These are phyloP conservation scores for Fukomys damarensis DNA, from an alignment of 2,113 vertebrate genomes.

Conservation along the genomic window DNA sequence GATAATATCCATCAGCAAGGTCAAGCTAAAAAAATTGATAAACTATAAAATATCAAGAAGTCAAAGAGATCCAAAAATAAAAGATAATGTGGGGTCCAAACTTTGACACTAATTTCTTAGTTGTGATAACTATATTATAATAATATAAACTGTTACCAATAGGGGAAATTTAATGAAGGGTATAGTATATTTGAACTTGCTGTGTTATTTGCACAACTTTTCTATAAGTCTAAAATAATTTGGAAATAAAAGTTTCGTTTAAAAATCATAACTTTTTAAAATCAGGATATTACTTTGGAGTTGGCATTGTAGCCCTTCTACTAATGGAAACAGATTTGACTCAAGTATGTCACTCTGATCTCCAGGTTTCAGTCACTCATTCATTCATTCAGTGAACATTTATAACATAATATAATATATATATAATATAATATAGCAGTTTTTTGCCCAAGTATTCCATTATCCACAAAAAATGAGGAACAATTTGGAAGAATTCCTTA, in stretches of 20 bases:
- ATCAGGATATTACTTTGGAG: neutral
- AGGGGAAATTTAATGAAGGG: neutral
- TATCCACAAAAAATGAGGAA: slow-evolving; percentile 1
- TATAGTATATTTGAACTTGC: neutral
- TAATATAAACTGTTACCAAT: neutral
- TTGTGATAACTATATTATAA: neutral
- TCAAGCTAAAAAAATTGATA: neutral
- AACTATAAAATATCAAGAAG: neutral
- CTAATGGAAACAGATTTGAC: neutral
- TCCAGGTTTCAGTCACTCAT: neutral
- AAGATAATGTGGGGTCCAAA: neutral
- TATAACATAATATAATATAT: neutral
- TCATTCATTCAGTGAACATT: neutral
- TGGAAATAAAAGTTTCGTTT: neutral
- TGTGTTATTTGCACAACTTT: neutral
- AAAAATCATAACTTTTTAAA: neutral
- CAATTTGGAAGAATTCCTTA: neutral
- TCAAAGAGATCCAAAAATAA: neutral
- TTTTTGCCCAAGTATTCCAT: neutral
- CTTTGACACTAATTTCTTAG: neutral
- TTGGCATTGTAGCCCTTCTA: neutral
- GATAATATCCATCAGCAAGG: neutral
- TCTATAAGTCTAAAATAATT: neutral
- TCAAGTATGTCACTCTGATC: neutral
- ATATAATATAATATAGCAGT: neutral